Percentiles rank a stretch among this genome's conserved stretches.
Evolutionary conservation across 35 echinoderm and acorn worm genomes (phyloP).

Genomic region (Lytechinus pictus): DNA sequence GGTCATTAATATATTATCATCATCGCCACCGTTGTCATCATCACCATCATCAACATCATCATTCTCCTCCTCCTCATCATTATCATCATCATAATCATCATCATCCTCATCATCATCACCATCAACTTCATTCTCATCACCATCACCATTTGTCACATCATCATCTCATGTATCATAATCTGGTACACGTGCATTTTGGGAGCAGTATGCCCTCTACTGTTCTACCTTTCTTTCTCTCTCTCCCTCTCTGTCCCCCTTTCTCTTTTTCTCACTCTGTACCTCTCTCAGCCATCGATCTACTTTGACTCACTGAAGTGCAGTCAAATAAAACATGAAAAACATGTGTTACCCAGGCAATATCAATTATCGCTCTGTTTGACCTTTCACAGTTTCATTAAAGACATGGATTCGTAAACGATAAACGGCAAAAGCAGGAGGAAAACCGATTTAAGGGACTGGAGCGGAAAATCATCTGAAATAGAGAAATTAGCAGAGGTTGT

Average conservation of each 20-base stretch:
- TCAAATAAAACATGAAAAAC: slow-evolving; percentile 2
- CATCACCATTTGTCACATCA: too few relatives aligned
- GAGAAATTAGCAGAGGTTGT: neutral
- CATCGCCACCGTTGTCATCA: too few relatives aligned
- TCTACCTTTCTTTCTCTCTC: neutral
- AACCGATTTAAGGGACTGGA: neutral
- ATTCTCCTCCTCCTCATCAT: too few relatives aligned
- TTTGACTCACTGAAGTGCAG: slow-evolving; percentile 8
- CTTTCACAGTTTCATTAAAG: neutral
- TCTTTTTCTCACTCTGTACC: neutral
- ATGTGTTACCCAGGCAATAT: neutral
- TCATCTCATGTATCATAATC: too few relatives aligned
- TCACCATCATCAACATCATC: too few relatives aligned
- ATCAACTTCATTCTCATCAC: too few relatives aligned
- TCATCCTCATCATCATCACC: too few relatives aligned
- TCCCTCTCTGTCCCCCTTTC: neutral
- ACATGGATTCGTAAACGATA: neutral
- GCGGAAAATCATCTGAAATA: neutral
- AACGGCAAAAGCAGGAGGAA: neutral
- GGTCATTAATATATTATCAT: too few relatives aligned
- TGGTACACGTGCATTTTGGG: too few relatives aligned
- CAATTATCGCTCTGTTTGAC: slow-evolving; percentile 7
- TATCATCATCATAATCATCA: too few relatives aligned
- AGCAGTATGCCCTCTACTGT: too few relatives aligned
- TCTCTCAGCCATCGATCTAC: neutral